These are phyloP conservation scores for Tupiocoris notatus DNA, from an alignment of 2,888 invertebrate genomes.

Conservation along the genomic window DNA sequence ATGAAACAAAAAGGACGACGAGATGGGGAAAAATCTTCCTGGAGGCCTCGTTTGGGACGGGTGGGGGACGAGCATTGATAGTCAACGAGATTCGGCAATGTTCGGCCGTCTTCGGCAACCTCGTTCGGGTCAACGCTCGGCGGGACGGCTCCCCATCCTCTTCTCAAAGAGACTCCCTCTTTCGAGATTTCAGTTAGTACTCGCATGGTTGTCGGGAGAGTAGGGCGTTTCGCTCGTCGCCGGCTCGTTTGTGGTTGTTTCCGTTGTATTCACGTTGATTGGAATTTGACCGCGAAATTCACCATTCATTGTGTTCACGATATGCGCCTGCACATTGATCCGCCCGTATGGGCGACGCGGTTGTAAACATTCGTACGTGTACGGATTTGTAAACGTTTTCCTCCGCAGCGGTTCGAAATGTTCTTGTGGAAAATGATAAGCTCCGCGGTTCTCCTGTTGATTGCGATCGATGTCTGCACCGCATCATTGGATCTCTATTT, in stretches of 20 bases:
- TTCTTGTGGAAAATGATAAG: conserved; percentile 7
- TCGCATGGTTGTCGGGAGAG: background rate
- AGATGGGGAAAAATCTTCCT: background rate
- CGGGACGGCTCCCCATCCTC: conserved; percentile 9
- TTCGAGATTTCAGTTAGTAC: conserved; percentile 2
- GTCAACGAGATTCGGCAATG: conserved; percentile 30
- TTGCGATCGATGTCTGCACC: conserved; percentile 6
- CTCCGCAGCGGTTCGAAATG: background rate
- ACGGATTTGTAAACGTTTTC: background rate
- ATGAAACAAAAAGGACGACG: conserved; percentile 8
- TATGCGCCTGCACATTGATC: background rate
- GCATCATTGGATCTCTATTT: conserved; percentile 45
- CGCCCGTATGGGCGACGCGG: background rate
- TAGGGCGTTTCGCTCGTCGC: background rate
- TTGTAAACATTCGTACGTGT: background rate
- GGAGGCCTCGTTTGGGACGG: background rate
- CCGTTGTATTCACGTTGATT: conserved; percentile 1
- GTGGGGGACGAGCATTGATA: conserved; percentile 21
- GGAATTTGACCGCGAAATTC: background rate
- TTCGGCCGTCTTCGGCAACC: conserved; percentile 34
- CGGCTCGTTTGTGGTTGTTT: conserved; percentile 21
- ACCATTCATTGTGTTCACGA: background rate
- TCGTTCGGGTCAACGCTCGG: conserved; percentile 44
- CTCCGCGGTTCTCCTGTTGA: conserved; percentile 9
- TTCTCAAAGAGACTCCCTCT: conserved; percentile 4